Evolutionary conservation across 2,113 vertebrate genomes (phyloP), one percentile per base, ranked within the genome.

Genomic region (Pelecanoides urinatrix): DNA sequence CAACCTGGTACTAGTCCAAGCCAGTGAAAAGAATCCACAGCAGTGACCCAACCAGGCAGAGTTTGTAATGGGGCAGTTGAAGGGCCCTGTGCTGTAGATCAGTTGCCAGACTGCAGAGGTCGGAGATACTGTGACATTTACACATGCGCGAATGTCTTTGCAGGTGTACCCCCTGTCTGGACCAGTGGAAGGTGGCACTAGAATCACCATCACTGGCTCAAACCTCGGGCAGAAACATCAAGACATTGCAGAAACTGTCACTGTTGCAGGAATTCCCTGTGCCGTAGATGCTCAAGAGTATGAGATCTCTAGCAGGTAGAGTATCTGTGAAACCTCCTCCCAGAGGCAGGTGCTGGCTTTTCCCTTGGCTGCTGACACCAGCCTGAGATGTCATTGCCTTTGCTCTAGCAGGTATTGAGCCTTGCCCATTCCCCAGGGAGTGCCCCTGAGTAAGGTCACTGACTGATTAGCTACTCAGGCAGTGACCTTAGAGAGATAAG

Each of bases 131-230:
- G 61, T 73, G 87, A 97, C 59, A 92, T 92, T 96, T 74, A 87
- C 77, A 68, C 94, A 0, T 97, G 91, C 75, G 59, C 38, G 93
- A 67, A 56, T 92, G 86, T 96, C 96, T 95, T 95, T 95, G 79
- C 96, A 99, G 99, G 99, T 99, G 45, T 99, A 99, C 89, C 99
- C 99, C 3, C 98, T 99, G 79, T 99, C 99, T 19, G 99, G 99
- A 42, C 98, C 99, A 86, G 82, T 99, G 80, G 99, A 99, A 40
- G 99, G 99, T 63, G 99, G 99, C 45, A 99, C 99, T 65, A 94
- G 97, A 77, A 97, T 99, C 83, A 99, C 99, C 95, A 99, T 99
- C 95, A 98, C 98, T 52, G 99, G 99, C 90, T 99, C 99, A 90
- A 99, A 99, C 98, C 98, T 99, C 95, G 99, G 99, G 55, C 99